Conservation (phyloP, 1,140 invertebrate species). For the Gerris buenoi region DNA sequence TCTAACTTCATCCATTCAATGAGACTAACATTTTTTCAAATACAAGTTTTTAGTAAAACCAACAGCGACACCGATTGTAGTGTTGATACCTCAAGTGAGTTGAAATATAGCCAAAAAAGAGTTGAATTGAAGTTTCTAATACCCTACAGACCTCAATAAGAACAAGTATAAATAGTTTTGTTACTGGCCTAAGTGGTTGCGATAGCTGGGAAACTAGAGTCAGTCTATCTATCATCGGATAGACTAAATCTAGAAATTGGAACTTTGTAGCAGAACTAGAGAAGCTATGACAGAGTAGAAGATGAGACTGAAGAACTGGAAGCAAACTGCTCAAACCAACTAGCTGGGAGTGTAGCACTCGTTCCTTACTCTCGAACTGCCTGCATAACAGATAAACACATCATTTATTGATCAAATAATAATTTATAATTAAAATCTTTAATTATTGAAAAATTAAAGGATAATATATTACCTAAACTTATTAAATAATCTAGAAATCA, state of each 20-base stretch:
- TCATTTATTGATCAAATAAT: not conserved
- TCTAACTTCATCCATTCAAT: too few relatives aligned
- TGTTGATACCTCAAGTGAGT: too few relatives aligned
- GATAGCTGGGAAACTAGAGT: conserved; percentile 45
- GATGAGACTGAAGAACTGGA: conserved; percentile 47
- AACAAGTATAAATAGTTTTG: conserved; percentile 12
- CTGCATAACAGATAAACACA: conserved; percentile 26
- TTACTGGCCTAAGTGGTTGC: conserved; percentile 46
- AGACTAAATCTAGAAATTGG: conserved; percentile 52
- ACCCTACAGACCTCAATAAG: not conserved
- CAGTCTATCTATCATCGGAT: conserved; percentile 47
- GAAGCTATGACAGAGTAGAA: conserved; percentile 49
- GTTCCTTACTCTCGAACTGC: conserved; percentile 50
- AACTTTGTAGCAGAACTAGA: conserved; percentile 50
- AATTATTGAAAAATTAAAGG: too few relatives aligned
- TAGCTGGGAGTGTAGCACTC: conserved; percentile 43
- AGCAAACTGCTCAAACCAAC: conserved; percentile 40
- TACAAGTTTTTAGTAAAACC: too few relatives aligned
- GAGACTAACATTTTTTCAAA: too few relatives aligned
- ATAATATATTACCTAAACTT: too few relatives aligned
- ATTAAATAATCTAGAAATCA: too few relatives aligned
- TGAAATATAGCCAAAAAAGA: not conserved
- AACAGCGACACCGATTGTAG: too few relatives aligned
- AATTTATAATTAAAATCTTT: not conserved
- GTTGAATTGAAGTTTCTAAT: not conserved